Conservation (phyloP, 92 coral and sea anemone species). For the Palythoa heliodiscus region DNA sequence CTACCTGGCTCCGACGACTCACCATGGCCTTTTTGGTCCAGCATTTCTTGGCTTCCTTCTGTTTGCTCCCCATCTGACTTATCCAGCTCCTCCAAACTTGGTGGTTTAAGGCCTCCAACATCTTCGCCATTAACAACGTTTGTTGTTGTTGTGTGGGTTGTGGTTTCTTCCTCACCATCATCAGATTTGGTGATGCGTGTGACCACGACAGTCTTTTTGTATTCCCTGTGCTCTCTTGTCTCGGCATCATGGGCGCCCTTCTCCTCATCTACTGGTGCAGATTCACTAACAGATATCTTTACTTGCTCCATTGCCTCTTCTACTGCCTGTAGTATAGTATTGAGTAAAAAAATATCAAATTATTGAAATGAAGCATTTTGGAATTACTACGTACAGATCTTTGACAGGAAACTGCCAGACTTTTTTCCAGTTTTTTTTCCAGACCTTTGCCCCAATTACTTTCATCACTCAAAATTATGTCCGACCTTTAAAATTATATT, state of each 20-base stretch:
- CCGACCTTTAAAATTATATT: too few relatives aligned
- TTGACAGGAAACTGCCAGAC: too few relatives aligned
- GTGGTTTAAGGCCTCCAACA: constrained; percentile 27
- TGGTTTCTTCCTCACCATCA: constrained; percentile 28
- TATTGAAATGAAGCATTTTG: too few relatives aligned
- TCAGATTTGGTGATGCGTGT: constrained; percentile 33
- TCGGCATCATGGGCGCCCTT: constrained; percentile 38
- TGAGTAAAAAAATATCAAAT: neutral
- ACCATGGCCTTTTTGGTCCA: constrained; percentile 31
- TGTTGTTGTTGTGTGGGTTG: constrained; percentile 32
- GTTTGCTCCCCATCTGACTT: constrained; percentile 31
- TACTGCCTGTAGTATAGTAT: constrained; percentile 3
- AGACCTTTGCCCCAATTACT: too few relatives aligned
- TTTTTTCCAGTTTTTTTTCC: too few relatives aligned
- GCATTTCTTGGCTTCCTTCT: constrained; percentile 27
- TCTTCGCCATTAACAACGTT: constrained; percentile 35
- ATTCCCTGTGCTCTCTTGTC: constrained; percentile 30
- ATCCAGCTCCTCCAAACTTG: constrained; percentile 30
- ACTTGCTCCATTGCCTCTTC: constrained; percentile 39
- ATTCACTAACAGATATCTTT: constrained; percentile 28
- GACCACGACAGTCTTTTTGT: constrained; percentile 38
- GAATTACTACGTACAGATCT: too few relatives aligned
- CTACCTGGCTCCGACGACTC: constrained; percentile 41
- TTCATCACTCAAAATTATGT: too few relatives aligned
- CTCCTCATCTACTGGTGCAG: constrained; percentile 39